These are phyloP conservation scores for Coryphaenoides rupestris DNA, from an alignment of 2,113 vertebrate species.

Conservation along the genomic window DNA sequence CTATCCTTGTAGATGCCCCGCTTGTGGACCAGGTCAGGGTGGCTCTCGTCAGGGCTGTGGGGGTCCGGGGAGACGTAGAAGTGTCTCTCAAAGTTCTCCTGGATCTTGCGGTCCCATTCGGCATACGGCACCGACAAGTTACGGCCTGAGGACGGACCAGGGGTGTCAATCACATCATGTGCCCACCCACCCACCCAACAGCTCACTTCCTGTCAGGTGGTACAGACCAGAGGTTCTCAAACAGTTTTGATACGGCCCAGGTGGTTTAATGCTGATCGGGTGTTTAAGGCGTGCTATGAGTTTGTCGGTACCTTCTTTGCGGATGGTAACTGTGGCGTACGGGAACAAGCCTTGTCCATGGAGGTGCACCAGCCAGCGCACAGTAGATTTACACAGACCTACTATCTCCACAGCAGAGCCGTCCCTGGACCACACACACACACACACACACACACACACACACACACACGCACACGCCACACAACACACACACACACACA, in stretches of 20 bases:
- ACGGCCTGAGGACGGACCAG: conserved; percentile 27
- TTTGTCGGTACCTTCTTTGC: conserved; percentile 78
- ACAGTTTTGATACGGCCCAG: too few relatives aligned
- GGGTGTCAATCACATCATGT: neutral
- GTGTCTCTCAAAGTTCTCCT: conserved; percentile 80
- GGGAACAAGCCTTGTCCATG: conserved; percentile 77
- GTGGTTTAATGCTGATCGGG: too few relatives aligned
- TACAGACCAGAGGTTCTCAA: too few relatives aligned
- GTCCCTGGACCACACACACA: conserved; percentile 71
- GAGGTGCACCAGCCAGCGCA: conserved; percentile 80
- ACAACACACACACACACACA: too few relatives aligned
- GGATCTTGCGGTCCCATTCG: conserved; percentile 83
- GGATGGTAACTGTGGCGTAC: conserved; percentile 75
- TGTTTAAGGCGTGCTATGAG: too few relatives aligned
- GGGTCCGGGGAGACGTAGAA: conserved; percentile 83
- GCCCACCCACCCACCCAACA: too few relatives aligned
- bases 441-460: too few relatives aligned
- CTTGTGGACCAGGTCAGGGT: conserved; percentile 83
- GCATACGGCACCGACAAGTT: conserved; percentile 70
- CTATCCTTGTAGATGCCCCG: conserved; percentile 88
- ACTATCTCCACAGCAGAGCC: conserved; percentile 89
- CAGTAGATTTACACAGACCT: conserved; percentile 81
- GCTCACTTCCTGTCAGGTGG: too few relatives aligned
- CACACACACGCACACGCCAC: too few relatives aligned
- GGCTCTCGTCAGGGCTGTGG: conserved; percentile 74